A percentile compares a stretch with the other conserved stretches of the same genome.
Conservation (phyloP, 2,888 invertebrate species). For the Plutella xylostella region DNA sequence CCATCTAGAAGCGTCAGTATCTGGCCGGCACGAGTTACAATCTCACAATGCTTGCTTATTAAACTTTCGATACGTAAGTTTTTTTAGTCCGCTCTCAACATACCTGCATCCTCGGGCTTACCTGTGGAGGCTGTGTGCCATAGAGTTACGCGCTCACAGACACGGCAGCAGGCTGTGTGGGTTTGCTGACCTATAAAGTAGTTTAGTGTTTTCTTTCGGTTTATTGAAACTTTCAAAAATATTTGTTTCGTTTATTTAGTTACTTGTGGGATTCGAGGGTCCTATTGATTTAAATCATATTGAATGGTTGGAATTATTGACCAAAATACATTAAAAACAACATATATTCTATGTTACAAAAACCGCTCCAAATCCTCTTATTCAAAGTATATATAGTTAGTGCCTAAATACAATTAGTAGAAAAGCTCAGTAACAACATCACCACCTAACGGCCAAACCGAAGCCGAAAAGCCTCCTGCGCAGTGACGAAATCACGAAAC, state of each 20-base stretch:
- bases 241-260: no score
- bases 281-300: no score
- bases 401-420: not conserved
- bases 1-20: no score
- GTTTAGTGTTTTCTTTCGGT: no score
- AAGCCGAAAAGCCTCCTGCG: not conserved
- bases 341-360: no score
- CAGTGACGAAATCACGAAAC: not conserved
- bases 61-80: slow-evolving; percentile 56
- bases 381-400: not conserved
- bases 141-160: slow-evolving; percentile 15
- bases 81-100: slow-evolving; percentile 35
- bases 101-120: slow-evolving; percentile 54
- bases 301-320: no score
- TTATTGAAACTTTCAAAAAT: no score
- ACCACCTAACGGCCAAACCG: not conserved
- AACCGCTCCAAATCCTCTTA: not conserved
- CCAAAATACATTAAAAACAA: no score
- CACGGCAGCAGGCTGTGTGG: not conserved
- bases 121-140: slow-evolving; percentile 38
- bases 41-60: slow-evolving; percentile 21
- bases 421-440: not conserved
- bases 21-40: not conserved
- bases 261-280: no score
- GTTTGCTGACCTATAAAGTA: not conserved